Evolutionary conservation across 1,140 invertebrate species (phyloP).

Genomic region (Antheraea mylitta): DNA sequence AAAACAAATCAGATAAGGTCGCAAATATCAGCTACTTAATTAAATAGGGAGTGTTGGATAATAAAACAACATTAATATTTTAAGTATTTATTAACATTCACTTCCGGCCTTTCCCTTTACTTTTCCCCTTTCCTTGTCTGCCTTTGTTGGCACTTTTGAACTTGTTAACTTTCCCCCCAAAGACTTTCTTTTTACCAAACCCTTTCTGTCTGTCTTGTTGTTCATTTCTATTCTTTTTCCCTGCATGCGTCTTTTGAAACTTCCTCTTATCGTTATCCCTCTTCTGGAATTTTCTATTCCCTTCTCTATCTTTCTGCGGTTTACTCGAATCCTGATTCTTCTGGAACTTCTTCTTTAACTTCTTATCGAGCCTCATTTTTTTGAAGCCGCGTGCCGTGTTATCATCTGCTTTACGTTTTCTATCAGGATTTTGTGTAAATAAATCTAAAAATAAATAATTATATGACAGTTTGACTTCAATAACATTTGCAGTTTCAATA

Average conservation of each 20-base stretch:
- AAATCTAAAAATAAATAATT: conserved; percentile 55
- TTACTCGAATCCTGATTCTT: conserved; percentile 38
- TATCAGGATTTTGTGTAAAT: conserved; percentile 52
- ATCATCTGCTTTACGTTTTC: conserved; percentile 59
- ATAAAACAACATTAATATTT: neutral
- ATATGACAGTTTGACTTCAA: no score
- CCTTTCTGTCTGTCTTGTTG: conserved; percentile 24
- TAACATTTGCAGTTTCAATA: no score
- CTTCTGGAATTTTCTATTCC: conserved; percentile 39
- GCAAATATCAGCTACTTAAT: no score
- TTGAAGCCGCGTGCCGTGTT: conserved; percentile 59
- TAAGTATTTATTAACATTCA: conserved; percentile 8
- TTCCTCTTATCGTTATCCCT: conserved; percentile 29
- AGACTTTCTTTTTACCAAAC: conserved; percentile 54
- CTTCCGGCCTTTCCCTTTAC: conserved; percentile 46
- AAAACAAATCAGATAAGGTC: no score
- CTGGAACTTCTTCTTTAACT: conserved; percentile 60
- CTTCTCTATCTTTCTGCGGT: conserved; percentile 41
- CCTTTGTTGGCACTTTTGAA: conserved; percentile 37
- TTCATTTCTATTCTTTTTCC: conserved; percentile 29
- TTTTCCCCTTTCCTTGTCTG: conserved; percentile 27
- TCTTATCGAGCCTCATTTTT: conserved; percentile 69
- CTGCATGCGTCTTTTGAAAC: conserved; percentile 28
- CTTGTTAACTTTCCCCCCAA: conserved; percentile 67
- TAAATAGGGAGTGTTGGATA: neutral